These are phyloP conservation scores for Aspidiotus rigidus DNA, from an alignment of 2,888 invertebrate species.

Conservation along the genomic window DNA sequence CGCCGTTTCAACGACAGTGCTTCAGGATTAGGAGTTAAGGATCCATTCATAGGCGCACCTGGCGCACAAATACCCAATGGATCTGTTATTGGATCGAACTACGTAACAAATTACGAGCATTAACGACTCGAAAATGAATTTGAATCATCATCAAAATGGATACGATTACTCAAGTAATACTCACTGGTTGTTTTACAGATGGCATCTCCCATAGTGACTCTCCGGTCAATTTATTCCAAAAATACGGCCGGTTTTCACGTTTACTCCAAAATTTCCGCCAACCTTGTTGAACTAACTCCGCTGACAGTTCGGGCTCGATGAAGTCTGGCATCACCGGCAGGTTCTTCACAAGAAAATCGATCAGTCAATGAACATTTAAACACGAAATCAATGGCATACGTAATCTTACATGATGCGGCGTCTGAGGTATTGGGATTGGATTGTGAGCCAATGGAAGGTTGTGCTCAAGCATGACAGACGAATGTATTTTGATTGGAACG, in stretches of 20 bases:
- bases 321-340: constrained; percentile 41
- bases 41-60: constrained; percentile 41
- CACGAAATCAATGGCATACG: neutral
- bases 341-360: constrained; percentile 37
- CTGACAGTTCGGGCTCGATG: constrained; percentile 50
- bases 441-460: constrained; percentile 34
- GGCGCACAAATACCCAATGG: constrained; percentile 69
- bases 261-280: constrained; percentile 98
- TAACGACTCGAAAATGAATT: neutral
- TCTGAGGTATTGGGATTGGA: constrained; percentile 42
- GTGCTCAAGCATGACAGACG: constrained; percentile 36
- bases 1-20: constrained; percentile 55
- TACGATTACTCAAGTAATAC: constrained; percentile 17
- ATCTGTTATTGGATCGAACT: constrained; percentile 85
- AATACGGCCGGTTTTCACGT: constrained; percentile 87
- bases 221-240: constrained; percentile 90
- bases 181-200: constrained; percentile 53
- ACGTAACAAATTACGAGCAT: constrained; percentile 35
- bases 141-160: neutral
- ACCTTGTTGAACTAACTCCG: constrained; percentile 70
- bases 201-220: constrained; percentile 98
- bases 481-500: constrained; percentile 45
- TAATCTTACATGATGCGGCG: constrained; percentile 38
- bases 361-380: constrained; percentile 10
- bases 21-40: constrained; percentile 37